Conservation (phyloP, 2,888 invertebrate species). For the Ichneumoninae sp. region DNA sequence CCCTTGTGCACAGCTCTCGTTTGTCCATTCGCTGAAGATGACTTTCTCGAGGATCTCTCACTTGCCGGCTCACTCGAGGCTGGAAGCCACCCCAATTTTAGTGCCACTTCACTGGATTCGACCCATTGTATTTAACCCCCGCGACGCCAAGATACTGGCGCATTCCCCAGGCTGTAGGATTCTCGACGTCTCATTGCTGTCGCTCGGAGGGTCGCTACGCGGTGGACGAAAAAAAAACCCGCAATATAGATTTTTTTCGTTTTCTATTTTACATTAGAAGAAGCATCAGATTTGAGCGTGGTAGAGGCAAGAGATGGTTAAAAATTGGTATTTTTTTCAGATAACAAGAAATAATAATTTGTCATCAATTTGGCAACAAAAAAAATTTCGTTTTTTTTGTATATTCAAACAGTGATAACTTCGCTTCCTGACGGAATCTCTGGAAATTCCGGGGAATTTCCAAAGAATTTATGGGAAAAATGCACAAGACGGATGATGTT, state of each 20-base stretch:
- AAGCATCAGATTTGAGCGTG: no score
- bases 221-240: background rate
- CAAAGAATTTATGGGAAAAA: background rate
- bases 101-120: constrained; percentile 62
- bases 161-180: constrained; percentile 11
- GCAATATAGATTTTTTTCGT: background rate
- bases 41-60: constrained; percentile 23
- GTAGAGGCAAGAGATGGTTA: no score
- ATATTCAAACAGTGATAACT: background rate
- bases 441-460: no score
- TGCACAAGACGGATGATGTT: background rate
- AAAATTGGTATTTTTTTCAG: background rate
- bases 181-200: constrained; percentile 27
- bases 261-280: no score
- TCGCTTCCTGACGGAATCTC: background rate
- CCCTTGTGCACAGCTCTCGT: background rate
- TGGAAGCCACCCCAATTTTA: constrained; percentile 48
- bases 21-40: constrained; percentile 16
- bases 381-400: background rate
- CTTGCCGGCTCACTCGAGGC: constrained; percentile 14
- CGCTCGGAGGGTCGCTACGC: background rate
- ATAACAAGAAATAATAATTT: background rate
- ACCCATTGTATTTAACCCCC: constrained; percentile 50
- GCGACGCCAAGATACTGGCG: constrained; percentile 6
- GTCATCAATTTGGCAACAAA: background rate